Conservation (phyloP, 2,113 vertebrate genomes). For the Perca flavescens region DNA sequence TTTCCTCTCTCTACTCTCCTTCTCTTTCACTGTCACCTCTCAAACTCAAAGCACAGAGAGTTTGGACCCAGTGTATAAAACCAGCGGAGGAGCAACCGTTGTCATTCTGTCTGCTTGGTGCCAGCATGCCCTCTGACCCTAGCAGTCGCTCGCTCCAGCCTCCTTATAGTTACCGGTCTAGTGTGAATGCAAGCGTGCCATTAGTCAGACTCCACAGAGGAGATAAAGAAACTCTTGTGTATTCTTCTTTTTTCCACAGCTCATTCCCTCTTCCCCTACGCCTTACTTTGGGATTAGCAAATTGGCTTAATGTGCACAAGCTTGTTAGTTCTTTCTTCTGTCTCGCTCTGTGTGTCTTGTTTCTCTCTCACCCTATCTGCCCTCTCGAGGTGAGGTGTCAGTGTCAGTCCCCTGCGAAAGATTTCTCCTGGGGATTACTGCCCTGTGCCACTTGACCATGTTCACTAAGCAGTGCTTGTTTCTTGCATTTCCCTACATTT, state of each 20-base stretch:
- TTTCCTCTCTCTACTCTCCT: conserved; percentile 65
- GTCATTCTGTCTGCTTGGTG: conserved; percentile 55
- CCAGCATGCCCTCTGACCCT: conserved; percentile 55
- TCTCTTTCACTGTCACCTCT: conserved; percentile 64
- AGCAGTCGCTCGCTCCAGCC: conserved; percentile 26
- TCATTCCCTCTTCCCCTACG: conserved; percentile 31
- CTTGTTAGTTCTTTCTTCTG: conserved; percentile 46
- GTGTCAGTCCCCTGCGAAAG: conserved; percentile 45
- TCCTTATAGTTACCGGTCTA: conserved; percentile 47
- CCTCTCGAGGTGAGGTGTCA: conserved; percentile 65
- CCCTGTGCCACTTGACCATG: conserved; percentile 40
- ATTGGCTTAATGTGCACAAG: conserved; percentile 58
- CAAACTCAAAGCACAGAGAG: conserved; percentile 42
- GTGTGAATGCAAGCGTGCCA: conserved; percentile 48
- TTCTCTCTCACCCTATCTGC: conserved; percentile 48
- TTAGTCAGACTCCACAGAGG: conserved; percentile 46
- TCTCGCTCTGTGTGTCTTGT: conserved; percentile 1
- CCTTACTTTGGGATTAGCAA: conserved; percentile 62
- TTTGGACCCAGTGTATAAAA: conserved; percentile 46
- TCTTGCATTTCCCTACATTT: conserved; percentile 66
- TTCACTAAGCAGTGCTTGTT: conserved; percentile 43
- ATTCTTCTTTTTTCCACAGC: conserved; percentile 38
- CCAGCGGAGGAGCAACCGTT: conserved; percentile 51
- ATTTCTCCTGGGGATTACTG: conserved; percentile 53
- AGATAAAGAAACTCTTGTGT: conserved; percentile 43